phyloP scores from a whole-genome alignment of 2,888 invertebrate species.

The Eulithis prunata region DNA sequence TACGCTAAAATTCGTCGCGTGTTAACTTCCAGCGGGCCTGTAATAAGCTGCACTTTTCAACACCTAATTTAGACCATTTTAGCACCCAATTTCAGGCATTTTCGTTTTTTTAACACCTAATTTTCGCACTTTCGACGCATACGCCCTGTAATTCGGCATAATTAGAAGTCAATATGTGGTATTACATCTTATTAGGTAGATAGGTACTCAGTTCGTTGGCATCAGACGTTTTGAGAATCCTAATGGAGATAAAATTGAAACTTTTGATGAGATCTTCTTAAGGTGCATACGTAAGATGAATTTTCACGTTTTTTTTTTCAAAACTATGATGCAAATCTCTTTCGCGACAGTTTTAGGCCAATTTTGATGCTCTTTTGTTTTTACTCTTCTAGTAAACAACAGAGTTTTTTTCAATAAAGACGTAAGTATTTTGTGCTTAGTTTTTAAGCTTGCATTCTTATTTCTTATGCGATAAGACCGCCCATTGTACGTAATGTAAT shows the following conservation, averaged over 20 bases:
- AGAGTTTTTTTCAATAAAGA: too few relatives aligned
- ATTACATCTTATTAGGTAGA: constrained; percentile 33
- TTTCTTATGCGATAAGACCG: too few relatives aligned
- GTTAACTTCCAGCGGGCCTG: constrained; percentile 41
- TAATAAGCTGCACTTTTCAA: constrained; percentile 45
- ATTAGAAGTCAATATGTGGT: constrained; percentile 58
- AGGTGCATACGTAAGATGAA: neutral
- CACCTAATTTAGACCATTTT: constrained; percentile 48
- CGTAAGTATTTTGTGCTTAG: too few relatives aligned
- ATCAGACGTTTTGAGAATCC: constrained; percentile 6
- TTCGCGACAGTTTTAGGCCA: too few relatives aligned
- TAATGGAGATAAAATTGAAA: constrained; percentile 19
- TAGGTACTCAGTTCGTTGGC: constrained; percentile 32
- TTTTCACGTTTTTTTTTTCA: too few relatives aligned
- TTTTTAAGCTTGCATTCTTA: too few relatives aligned
- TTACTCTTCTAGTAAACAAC: too few relatives aligned
- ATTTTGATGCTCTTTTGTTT: too few relatives aligned
- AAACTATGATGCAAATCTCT: too few relatives aligned
- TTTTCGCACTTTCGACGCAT: constrained; percentile 68
- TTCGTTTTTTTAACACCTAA: constrained; percentile 66
- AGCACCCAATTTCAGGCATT: constrained; percentile 64
- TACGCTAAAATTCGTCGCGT: constrained; percentile 45
- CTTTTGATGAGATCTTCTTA: neutral
- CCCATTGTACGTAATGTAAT: too few relatives aligned
- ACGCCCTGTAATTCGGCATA: constrained; percentile 67